phyloP scores from a whole-genome alignment of 2,113 vertebrate species.

The Pachyramphus minor region DNA sequence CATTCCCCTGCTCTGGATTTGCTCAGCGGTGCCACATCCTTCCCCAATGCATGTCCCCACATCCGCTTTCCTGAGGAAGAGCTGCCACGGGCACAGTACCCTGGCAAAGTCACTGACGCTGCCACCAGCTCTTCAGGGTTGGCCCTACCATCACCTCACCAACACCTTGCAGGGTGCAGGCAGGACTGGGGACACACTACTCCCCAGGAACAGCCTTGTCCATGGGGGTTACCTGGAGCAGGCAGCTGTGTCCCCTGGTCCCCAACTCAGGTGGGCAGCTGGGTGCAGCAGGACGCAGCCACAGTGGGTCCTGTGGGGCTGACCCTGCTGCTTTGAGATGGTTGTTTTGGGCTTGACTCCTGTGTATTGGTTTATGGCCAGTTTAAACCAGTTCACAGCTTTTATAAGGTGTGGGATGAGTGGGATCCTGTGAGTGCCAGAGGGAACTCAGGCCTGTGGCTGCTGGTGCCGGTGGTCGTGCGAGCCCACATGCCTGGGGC shows the following conservation, averaged over 20 bases:
- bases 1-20: background rate
- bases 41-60: background rate
- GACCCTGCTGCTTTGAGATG: background rate
- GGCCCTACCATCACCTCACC: background rate
- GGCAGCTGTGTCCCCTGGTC: no score
- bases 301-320: background rate
- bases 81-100: background rate
- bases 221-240: rapidly evolving
- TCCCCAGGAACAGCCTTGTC: background rate
- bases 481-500: rapidly evolving
- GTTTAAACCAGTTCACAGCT: constrained; percentile 1
- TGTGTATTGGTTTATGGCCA: background rate
- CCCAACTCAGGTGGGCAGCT: background rate
- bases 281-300: background rate
- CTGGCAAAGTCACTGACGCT: rapidly evolving
- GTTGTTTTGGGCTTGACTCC: constrained; percentile 32
- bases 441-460: background rate
- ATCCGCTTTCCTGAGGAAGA: background rate
- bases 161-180: rapidly evolving
- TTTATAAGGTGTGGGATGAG: constrained; percentile 36
- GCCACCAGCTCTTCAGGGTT: rapidly evolving
- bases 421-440: background rate
- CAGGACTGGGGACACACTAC: rapidly evolving
- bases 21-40: background rate
- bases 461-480: background rate